Base-by-base conservation (phyloP, 2,888 invertebrate genomes). In the Digitonthophagus gazella region DNA sequence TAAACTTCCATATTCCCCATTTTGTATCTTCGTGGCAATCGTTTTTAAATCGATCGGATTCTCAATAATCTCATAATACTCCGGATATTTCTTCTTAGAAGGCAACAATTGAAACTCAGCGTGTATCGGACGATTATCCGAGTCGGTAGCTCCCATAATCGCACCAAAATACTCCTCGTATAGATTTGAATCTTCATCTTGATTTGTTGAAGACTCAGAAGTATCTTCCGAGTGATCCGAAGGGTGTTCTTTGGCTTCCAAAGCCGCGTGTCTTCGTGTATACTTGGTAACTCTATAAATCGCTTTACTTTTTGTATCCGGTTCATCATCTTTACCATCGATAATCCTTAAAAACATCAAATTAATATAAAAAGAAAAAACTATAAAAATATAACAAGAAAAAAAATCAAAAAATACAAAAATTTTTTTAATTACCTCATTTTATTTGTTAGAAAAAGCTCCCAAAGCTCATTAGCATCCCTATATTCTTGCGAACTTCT, bases 1-100 rank as follows among this genome's bases (percentile, higher is more conserved):
- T 44, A 98, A 81, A 72, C 84, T 88, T 0, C 86, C 84, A 80
- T 98, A 99, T 67, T 92, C 91, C 66, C 90, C 90, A 69, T 90
- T 90, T 83, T 95, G 95, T 66, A 98, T 94, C 83, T 94, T 96
- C 69, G 90, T 90, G 0, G 97, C 98, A 68, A 99, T 96, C 70
- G 90, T 91, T 83, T 96, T 94, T 77, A 99, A 84, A 83, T 99
- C 99, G 72, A 99, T 94, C 0, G 99, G 99, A 72, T 91, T 90
- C 71, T 96, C 93, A 68, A 98, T 97, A 0, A 97, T 91, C 75
- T 93, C 93, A 81, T 94, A 98, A 84, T 99, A 99, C 78, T 96
- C 94, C 0, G 98, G 98, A 82, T 97, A 98, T 71, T 93, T 89
- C 84, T 93, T 92, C 81, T 93, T 94, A 0, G 96, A 95, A 0